Evolutionary conservation across 1,140 invertebrate genomes (phyloP), one percentile per base, ranked within the genome.

Genomic region (Metaphire vulgaris): DNA sequence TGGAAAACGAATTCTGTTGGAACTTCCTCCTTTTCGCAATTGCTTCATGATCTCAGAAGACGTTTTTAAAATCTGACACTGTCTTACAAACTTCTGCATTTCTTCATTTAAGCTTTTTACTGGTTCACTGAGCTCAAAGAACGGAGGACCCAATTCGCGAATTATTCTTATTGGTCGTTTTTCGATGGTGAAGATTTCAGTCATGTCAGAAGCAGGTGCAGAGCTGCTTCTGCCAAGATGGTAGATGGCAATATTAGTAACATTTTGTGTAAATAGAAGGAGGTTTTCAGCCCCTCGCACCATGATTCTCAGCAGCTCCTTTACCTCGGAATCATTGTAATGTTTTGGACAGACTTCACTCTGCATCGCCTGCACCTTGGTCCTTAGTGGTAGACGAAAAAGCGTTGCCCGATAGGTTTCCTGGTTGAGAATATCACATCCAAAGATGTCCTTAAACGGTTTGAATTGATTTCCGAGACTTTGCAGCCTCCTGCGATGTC

Each of bases 201-300:
- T 68, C 14, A 68, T 33, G 6, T 78, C 67, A 29, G 33, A 21
- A 21, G 41, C 14, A 26, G 14, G 12, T 31, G 29, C 31, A 32
- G 74, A 21, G 67, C 33, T 68, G 12, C 72, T 75, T 1, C 74
- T 34, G 26, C 64, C 65, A 0, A 84, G 72, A 76, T 83, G 80
- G 79, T 81, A 82, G 41, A 85, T 76, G 74, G 80, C 74, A 33
- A 86, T 76, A 70, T 77, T 74, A 64, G 72, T 74, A 2, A 86
- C 81, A 74, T 83, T 83, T 76, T 85, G 84, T 1, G 82, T 83
- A 76, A 86, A 86, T 21, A 84, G 76, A 0, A 86, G 78, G 6
- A 84, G 34, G 64, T 80, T 81, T 64, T 82, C 82, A 26, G 80
- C 80, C 33, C 74, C 69, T 33, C 80, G 71, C 31, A 80, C 68